A percentile compares a stretch with the other conserved stretches of the same genome.
These are phyloP conservation scores for Antheraea yamamai DNA, from an alignment of 2,888 invertebrate genomes.

Conservation along the genomic window DNA sequence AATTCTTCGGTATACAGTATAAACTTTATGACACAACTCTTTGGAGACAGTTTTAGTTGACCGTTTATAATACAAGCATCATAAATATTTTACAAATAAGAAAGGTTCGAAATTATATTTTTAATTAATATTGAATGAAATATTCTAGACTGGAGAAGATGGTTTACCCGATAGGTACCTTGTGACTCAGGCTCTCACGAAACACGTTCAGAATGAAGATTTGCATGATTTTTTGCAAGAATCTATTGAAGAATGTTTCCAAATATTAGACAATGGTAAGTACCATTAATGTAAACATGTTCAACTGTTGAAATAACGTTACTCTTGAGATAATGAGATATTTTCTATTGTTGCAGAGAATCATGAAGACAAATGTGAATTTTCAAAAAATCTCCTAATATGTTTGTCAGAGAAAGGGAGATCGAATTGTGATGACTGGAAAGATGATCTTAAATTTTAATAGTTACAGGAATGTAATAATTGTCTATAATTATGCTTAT, in stretches of 20 bases:
- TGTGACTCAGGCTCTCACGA: constrained; percentile 83
- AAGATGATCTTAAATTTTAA: constrained; percentile 60
- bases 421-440: constrained; percentile 89
- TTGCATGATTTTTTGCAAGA: constrained; percentile 86
- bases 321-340: constrained; percentile 8
- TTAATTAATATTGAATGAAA: background rate
- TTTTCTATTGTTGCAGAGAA: constrained; percentile 64
- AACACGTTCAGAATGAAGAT: constrained; percentile 84
- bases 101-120: background rate
- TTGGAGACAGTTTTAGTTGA: background rate
- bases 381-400: constrained; percentile 83
- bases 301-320: background rate
- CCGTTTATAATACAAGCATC: background rate
- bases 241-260: constrained; percentile 87
- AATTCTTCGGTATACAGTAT: too few species aligned
- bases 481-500: background rate
- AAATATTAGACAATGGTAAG: constrained; percentile 79
- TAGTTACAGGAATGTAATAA: background rate
- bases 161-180: constrained; percentile 86
- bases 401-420: constrained; percentile 88
- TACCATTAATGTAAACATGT: background rate
- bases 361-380: constrained; percentile 84
- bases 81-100: background rate
- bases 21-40: too few species aligned
- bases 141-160: constrained; percentile 78